phyloP scores from a whole-genome alignment of 2,797 vertebrate species.

The Lagorchestes hirsutus region DNA sequence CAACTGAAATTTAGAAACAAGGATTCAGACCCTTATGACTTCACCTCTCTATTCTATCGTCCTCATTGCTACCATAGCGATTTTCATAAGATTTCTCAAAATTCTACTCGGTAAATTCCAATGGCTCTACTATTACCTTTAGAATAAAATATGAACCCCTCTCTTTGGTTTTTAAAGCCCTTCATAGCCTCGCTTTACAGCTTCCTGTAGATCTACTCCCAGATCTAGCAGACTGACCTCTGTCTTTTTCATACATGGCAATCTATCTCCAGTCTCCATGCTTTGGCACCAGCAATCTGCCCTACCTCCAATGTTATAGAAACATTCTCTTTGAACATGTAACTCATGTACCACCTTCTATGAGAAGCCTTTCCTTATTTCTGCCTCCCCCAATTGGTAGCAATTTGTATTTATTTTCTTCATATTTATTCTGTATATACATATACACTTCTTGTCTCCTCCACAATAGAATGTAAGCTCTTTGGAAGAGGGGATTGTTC shows the following conservation, averaged over 20 bases:
- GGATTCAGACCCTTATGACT: not conserved
- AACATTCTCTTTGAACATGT: not conserved
- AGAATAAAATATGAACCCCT: not conserved
- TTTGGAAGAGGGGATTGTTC: not conserved
- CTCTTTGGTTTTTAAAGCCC: not conserved
- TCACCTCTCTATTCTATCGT: not conserved
- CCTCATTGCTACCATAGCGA: not conserved
- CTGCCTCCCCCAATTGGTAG: not conserved
- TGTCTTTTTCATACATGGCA: not conserved
- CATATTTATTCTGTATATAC: not conserved
- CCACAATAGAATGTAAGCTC: not conserved
- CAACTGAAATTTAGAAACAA: not conserved
- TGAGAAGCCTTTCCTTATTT: not conserved
- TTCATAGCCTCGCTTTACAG: not conserved
- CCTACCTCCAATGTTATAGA: not conserved
- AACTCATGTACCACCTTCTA: not conserved
- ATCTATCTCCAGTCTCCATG: not conserved
- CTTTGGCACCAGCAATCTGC: not conserved
- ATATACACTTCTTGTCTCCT: not conserved
- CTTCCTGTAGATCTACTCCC: not conserved
- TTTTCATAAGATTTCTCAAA: not conserved
- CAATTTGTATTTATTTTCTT: not conserved
- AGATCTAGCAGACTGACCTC: not conserved
- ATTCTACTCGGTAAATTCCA: not conserved
- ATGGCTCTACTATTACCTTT: not conserved